Evolutionary conservation across 1,140 invertebrate genomes (phyloP), one percentile per base, ranked within the genome.

Genomic region (Drosophila kepulauana): DNA sequence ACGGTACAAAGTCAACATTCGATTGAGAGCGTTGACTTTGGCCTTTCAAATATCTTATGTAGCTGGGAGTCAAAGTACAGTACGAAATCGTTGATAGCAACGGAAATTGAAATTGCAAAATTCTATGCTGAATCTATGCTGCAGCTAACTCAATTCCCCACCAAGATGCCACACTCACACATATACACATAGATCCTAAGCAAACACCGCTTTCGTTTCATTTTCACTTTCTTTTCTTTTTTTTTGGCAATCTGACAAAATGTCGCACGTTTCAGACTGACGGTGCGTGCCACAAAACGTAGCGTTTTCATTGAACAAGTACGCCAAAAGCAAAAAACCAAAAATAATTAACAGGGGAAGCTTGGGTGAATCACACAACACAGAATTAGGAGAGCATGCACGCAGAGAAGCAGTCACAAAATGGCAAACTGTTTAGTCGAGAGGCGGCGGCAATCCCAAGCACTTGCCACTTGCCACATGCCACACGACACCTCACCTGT

Each of bases 401-500:
- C 10, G 41, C 49, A 58, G 16, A 15, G 58, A 70, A 35, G 28
- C 43, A n/a, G 20, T 30, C 41, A 51, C 59, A 38, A 48, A 25
- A 33, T 28, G 28, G 51, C 35, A 28, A 51, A 15, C 25, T 56
- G 25, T 49, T 49, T 15, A 28, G 48, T 15, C 16, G 49, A 41
- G 57, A 13, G 30, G 15, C 28, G 5, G 15, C 28, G 3, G 20
- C 65, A 52, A 45, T 3, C 28, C 5, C 10, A 33, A 20, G 45
- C 52, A 25, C 3, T 11, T 20, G 10, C 74, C 62, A 43, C 41
- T 13, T 13, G 2, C 35, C 8, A 13, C 10, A 3, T 13, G 11
- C 41, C 25, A 52, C 58, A 20, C 43, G 57, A 25, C 43, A 41
- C 15, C 85, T 93, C 93, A 95, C 94, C 94, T 95, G 94, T 78